Evolutionary conservation across 1,140 invertebrate species (phyloP), one percentile per base, ranked within the genome.

Genomic region (Papilio polytes): DNA sequence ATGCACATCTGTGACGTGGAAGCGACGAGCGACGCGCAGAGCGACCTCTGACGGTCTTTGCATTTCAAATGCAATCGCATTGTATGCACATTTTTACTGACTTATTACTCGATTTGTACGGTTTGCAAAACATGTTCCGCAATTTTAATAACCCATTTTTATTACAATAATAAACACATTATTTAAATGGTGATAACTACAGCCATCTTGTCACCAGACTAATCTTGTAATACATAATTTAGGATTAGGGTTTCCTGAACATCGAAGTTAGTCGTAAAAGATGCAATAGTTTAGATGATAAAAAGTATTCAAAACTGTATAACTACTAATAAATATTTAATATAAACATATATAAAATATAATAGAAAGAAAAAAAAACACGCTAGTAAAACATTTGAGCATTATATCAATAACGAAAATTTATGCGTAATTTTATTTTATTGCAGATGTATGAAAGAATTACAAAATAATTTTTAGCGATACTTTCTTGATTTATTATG

Each of bases 1-100:
- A 86, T 87, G 79, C 81, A 81, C 74, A 76, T 51, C 46, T 84
- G 81, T 81, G 81, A 83, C 88, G 87, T 87, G 89, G 87, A 86
- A 84, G 82, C 51, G 78, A 72, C 86, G 89, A 91, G 87, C 90
- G 90, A 93, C 91, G 88, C 84, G 83, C 83, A 77, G 78, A 83
- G 85, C 89, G 86, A 89, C 87, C 88, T 85, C 86, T 85, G 89
- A 86, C 87, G 88, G 88, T 88, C 86, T 94, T 94, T 94, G 92
- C 91, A 94, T 94, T 94, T 92, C 92, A 93, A 94, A 94, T 94
- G 85, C 90, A 89, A 70, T 48, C 82, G 89, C 92, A 94, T 94
- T 94, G 92, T 94, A 93, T 94, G 92, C 92, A 94, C 92, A 94
- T 94, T 93, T 94, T 93, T 93, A 92, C 92, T 88, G 91, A 94